These are phyloP conservation scores for Hemistola chrysoprasaria DNA, from an alignment of 2,888 invertebrate species.

Conservation along the genomic window DNA sequence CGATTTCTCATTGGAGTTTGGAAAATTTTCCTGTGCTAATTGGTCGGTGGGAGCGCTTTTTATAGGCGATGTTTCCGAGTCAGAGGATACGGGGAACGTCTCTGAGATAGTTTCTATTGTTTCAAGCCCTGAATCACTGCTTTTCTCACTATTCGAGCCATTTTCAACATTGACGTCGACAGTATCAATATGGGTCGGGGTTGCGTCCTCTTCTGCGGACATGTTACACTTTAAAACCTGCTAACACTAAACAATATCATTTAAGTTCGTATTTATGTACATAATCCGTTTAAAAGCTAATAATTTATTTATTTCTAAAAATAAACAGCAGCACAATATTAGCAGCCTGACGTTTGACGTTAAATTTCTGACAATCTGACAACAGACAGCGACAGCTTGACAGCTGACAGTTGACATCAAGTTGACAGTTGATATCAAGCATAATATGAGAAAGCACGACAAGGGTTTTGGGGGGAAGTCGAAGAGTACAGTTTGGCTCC, in stretches of 20 bases:
- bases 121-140: constrained; percentile 58
- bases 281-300: constrained; percentile 47
- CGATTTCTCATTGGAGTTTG: constrained; percentile 3
- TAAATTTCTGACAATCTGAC: no score
- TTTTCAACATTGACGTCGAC: constrained; percentile 62
- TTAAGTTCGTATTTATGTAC: constrained; percentile 28
- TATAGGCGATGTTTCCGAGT: constrained; percentile 42
- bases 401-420: no score
- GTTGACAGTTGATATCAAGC: no score
- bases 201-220: constrained; percentile 48
- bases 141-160: constrained; percentile 41
- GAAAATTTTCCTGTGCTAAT: constrained; percentile 7
- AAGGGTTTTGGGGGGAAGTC: no score
- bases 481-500: no score
- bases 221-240: constrained; percentile 41
- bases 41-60: constrained; percentile 32
- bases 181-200: constrained; percentile 47
- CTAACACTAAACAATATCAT: constrained; percentile 35
- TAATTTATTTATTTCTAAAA: constrained; percentile 40
- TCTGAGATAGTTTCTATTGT: constrained; percentile 42
- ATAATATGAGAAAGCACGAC: no score
- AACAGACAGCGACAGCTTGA: no score
- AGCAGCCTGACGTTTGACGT: constrained; percentile 8
- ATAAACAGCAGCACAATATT: constrained; percentile 55
- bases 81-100: constrained; percentile 39